phyloP scores from a whole-genome alignment of 2,113 vertebrate species.

The Neolamprologus kungweensis region DNA sequence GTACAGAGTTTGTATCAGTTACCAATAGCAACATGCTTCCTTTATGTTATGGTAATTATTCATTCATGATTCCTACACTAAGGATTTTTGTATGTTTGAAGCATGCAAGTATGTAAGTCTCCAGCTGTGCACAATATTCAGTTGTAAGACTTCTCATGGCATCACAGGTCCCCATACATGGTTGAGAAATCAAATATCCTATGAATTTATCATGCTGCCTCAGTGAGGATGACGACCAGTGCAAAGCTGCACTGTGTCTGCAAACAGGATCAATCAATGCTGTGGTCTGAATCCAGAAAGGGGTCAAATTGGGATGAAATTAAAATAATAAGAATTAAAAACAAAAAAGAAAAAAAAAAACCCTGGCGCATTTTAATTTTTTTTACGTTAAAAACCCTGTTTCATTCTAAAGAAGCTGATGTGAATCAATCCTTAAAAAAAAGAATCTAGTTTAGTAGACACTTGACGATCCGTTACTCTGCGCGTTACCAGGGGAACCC shows the following conservation, averaged over 20 bases:
- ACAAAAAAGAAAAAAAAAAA: rapidly evolving
- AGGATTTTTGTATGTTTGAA: neutral
- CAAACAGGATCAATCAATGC: neutral
- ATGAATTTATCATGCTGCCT: constrained; percentile 58
- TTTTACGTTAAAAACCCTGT: neutral
- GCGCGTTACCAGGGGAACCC: neutral
- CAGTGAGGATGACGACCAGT: constrained; percentile 11
- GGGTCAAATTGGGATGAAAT: neutral
- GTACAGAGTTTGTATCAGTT: neutral
- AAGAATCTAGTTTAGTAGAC: neutral
- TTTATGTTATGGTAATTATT: neutral
- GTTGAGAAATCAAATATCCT: constrained; percentile 14
- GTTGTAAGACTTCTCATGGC: constrained; percentile 8
- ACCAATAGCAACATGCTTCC: neutral
- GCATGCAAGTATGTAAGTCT: neutral
- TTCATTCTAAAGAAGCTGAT: neutral
- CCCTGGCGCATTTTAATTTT: rapidly evolving
- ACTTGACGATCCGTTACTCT: neutral
- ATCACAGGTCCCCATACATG: constrained; percentile 21
- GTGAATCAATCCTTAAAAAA: neutral
- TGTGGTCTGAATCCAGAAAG: neutral
- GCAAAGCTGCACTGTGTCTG: constrained; percentile 6
- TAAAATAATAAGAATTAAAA: neutral
- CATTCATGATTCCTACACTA: neutral
- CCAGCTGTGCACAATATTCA: neutral